A percentile compares a stretch with the other conserved stretches of the same genome.
These are phyloP conservation scores for Noturus placidus DNA, from an alignment of 2,113 vertebrate genomes.

Conservation along the genomic window DNA sequence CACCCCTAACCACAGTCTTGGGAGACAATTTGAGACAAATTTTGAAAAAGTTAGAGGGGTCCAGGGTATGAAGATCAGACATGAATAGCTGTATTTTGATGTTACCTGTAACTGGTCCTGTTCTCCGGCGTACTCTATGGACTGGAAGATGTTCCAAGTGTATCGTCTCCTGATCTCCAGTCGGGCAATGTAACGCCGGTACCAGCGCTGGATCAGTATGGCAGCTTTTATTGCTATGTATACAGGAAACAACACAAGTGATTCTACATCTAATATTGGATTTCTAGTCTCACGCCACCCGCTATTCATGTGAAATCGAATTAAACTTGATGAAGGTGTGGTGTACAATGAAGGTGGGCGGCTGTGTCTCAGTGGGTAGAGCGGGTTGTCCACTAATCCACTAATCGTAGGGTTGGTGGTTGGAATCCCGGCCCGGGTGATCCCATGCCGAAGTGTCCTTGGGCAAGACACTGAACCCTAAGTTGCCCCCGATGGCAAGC, in stretches of 20 bases:
- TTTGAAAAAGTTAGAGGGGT: background rate
- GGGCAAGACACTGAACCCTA: no score
- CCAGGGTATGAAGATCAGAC: background rate
- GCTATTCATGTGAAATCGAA: background rate
- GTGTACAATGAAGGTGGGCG: no score
- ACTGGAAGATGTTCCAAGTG: conserved; percentile 91
- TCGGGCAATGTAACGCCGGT: conserved; percentile 82
- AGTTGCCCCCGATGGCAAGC: no score
- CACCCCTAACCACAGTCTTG: background rate
- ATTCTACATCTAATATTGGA: background rate
- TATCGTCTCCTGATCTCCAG: conserved; percentile 83
- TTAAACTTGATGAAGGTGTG: background rate
- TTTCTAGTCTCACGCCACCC: background rate
- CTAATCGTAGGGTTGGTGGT: no score
- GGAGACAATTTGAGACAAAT: background rate
- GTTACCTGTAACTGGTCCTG: conserved; percentile 91
- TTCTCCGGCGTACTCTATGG: conserved; percentile 92
- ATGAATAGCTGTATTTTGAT: background rate
- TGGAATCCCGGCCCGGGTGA: no score
- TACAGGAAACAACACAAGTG: background rate
- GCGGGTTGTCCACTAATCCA: no score
- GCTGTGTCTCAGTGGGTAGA: no score
- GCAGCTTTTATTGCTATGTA: conserved; percentile 82
- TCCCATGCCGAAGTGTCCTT: no score
- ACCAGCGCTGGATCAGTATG: conserved; percentile 92